Percentiles rank a stretch among this genome's conserved stretches.
phyloP scores from a whole-genome alignment of 1,140 invertebrate species.

The Chymomyza costata region DNA sequence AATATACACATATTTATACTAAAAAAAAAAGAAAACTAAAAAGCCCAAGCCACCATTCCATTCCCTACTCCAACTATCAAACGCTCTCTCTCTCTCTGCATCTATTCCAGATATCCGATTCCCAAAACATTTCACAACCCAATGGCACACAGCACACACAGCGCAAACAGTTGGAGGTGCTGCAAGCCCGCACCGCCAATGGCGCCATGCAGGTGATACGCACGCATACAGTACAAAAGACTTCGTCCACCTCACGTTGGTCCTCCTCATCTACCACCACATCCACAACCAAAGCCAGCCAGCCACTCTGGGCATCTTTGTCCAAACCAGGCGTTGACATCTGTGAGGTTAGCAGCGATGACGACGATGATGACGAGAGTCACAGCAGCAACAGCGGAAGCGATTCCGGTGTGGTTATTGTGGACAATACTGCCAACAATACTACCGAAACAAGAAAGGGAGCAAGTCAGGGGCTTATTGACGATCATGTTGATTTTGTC shows the following conservation, averaged over 20 bases:
- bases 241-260: constrained; percentile 76
- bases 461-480: constrained; percentile 48
- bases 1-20: neutral
- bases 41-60: constrained; percentile 35
- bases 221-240: constrained; percentile 76
- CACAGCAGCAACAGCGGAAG: constrained; percentile 36
- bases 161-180: constrained; percentile 77
- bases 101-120: constrained; percentile 69
- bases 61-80: constrained; percentile 21
- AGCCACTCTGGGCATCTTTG: constrained; percentile 22
- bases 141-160: constrained; percentile 76
- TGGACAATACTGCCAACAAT: constrained; percentile 7
- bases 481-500: constrained; percentile 69
- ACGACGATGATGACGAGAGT: constrained; percentile 12
- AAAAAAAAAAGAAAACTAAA: neutral
- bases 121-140: constrained; percentile 74
- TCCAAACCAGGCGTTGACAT: constrained; percentile 56
- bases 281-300: constrained; percentile 34
- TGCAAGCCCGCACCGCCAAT: constrained; percentile 76
- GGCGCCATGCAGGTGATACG: constrained; percentile 77
- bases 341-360: constrained; percentile 53
- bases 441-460: constrained; percentile 22
- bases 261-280: constrained; percentile 63
- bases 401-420: constrained; percentile 33
- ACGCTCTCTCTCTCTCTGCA: constrained; percentile 26